Percentiles rank a stretch among this genome's conserved stretches.
These are phyloP conservation scores for Campoletis sonorensis DNA, from an alignment of 1,140 invertebrate species.

Conservation along the genomic window DNA sequence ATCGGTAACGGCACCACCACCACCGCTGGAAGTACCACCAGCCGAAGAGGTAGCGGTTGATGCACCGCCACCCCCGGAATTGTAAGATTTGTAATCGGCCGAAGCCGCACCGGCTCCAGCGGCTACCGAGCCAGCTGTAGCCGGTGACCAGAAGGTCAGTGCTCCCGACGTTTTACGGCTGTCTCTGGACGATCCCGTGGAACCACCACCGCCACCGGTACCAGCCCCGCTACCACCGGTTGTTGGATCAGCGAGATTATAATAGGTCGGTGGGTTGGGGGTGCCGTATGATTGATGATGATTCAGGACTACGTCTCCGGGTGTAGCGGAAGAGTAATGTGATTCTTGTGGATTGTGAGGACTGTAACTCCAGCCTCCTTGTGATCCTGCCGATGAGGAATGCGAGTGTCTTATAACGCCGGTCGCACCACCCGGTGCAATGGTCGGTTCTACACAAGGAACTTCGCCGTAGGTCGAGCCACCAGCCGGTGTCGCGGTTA, in stretches of 20 bases:
- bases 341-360: slow-evolving; percentile 75
- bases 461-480: slow-evolving; percentile 78
- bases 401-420: slow-evolving; percentile 87
- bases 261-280: slow-evolving; percentile 84
- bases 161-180: slow-evolving; percentile 77
- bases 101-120: slow-evolving; percentile 71
- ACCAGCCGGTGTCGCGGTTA: slow-evolving; percentile 74
- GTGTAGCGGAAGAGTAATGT: slow-evolving; percentile 70
- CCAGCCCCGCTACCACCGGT: slow-evolving; percentile 64
- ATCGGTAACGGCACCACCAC: slow-evolving; percentile 75
- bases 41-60: slow-evolving; percentile 79
- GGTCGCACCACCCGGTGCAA: slow-evolving; percentile 63
- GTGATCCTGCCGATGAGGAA: slow-evolving; percentile 81
- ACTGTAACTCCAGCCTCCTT: slow-evolving; percentile 75
- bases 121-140: slow-evolving; percentile 76
- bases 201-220: slow-evolving; percentile 12
- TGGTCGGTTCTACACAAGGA: slow-evolving; percentile 78
- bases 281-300: slow-evolving; percentile 82
- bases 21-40: slow-evolving; percentile 79
- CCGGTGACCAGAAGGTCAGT: slow-evolving; percentile 85
- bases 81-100: slow-evolving; percentile 81
- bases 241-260: slow-evolving; percentile 83
- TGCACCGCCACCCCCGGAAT: slow-evolving; percentile 73
- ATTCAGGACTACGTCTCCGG: slow-evolving; percentile 77
- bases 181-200: slow-evolving; percentile 76